Evolutionary conservation across 2,113 vertebrate genomes (phyloP).

Genomic region (Bubalus kerabau): DNA sequence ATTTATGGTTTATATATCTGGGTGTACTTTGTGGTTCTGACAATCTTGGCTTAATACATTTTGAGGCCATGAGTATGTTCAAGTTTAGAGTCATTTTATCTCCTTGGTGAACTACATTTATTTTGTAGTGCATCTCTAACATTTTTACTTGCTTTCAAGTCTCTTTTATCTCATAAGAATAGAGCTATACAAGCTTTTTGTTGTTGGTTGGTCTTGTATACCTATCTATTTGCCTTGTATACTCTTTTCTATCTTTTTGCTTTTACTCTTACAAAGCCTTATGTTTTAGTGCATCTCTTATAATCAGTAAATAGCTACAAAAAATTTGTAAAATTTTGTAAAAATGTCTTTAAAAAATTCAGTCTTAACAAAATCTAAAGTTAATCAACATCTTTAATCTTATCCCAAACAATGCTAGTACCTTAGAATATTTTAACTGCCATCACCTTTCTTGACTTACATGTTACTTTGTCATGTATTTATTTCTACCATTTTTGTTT

Average conservation of each 20-base stretch:
- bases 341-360: neutral
- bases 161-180: neutral
- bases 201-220: neutral
- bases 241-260: neutral
- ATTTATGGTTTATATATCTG: neutral
- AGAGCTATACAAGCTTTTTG: neutral
- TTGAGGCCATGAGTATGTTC: neutral
- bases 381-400: slow-evolving; percentile 13
- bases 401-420: neutral
- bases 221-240: neutral
- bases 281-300: neutral
- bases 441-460: neutral
- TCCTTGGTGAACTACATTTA: neutral
- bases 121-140: neutral
- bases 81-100: neutral
- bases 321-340: too few relatives aligned
- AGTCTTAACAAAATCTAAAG: neutral
- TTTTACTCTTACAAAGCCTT: neutral
- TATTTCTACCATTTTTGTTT: neutral
- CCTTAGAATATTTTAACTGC: neutral
- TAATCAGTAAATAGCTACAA: neutral
- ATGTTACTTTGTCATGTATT: neutral
- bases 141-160: slow-evolving; percentile 17
- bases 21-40: neutral
- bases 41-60: neutral